Base-by-base conservation (phyloP, 2,113 vertebrate genomes). In the Opisthocomus hoazin region DNA sequence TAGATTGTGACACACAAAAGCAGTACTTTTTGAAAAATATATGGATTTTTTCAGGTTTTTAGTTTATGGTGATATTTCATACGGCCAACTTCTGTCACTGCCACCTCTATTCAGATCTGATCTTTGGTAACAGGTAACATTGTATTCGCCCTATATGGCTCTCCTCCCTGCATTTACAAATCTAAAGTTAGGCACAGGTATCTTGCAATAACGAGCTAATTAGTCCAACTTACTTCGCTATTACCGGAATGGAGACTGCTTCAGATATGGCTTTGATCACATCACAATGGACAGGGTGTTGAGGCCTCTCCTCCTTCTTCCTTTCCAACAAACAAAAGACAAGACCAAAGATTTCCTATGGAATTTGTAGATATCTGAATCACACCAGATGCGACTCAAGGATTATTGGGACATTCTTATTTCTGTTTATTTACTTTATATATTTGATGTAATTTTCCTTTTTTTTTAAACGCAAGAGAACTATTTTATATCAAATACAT, bases 301-400 rank as follows among this genome's bases (percentile, higher is more conserved):
- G 98, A 74, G 99, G 99, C 20, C 99, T 98, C 96, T 99, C 99
- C 15, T 99, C 99, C 90, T 99, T 99, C 92, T 98, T 99, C 98
- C 99, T 99, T 97, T 94, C 74, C 95, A 94, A 97, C 27, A 93
- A 87, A 96, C 78, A 83, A 66, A 63, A 94, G 36, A 73, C 54
- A 84, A 90, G 61, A 89, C 48, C 90, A 87, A 69, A 82, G 39
- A 77, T 69, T 94, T 86, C 66, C 64, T 75, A 70, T 26, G 71
- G 64, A 90, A 82, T 64, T 70, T 77, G 23, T 15, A 68, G 41
- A 18, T 32, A 54, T 29, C 36, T 71, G 53, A 85, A 90, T 84
- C 48, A 87, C 41, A 89, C 39, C 43, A 95, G n/a, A 74, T 24
- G 27, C n/a, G 36, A 70, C 54, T 83, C 30, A 66, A 50, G 15